Evolutionary conservation across 2,888 invertebrate species (phyloP).

Genomic region (Acrobasis repandana): DNA sequence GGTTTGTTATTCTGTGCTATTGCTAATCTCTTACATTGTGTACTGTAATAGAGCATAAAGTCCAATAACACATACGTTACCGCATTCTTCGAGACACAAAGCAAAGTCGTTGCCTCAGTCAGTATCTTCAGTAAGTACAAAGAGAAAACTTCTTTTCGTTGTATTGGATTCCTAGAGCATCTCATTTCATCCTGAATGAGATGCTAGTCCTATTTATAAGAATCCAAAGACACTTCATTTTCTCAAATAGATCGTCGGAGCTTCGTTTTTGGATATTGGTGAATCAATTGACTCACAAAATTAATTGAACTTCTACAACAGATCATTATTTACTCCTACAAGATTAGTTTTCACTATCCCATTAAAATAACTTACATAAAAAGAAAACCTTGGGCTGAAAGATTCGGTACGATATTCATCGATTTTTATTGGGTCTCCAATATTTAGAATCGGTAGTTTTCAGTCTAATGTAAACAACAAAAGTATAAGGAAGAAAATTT

Average conservation of each 20-base stretch:
- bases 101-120: not conserved
- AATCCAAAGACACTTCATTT: not conserved
- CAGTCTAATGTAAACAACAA: too few relatives aligned
- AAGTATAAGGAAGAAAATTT: too few relatives aligned
- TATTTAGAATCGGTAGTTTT: too few relatives aligned
- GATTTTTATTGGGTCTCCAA: too few relatives aligned
- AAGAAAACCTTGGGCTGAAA: too few relatives aligned
- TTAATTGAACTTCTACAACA: not conserved
- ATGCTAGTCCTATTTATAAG: not conserved
- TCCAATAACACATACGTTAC: not conserved
- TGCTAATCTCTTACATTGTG: not conserved
- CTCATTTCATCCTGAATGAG: not conserved
- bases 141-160: not conserved
- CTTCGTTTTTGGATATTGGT: not conserved
- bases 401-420: too few relatives aligned
- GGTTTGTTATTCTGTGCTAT: conserved; percentile 14
- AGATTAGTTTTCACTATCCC: too few relatives aligned
- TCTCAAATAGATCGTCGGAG: not conserved
- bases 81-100: conserved; percentile 2
- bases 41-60: not conserved
- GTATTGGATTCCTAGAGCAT: not conserved
- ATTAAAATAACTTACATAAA: too few relatives aligned
- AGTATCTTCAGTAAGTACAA: not conserved
- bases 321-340: too few relatives aligned
- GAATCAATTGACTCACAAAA: not conserved